Evolutionary conservation across 2,113 vertebrate genomes (phyloP).

Genomic region (Morone chrysops): DNA sequence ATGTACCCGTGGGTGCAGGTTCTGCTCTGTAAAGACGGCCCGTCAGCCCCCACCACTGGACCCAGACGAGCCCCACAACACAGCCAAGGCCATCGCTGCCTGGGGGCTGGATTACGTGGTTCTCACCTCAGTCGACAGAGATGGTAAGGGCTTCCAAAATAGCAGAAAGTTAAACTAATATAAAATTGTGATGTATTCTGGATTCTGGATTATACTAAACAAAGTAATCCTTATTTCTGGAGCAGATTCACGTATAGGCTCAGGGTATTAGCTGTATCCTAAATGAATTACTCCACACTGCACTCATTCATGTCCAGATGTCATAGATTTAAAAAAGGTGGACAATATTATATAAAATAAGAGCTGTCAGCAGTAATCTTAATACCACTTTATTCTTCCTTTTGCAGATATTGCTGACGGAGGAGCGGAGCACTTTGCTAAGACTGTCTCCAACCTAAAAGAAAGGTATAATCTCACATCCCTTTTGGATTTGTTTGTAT

Average conservation of each 20-base stretch:
- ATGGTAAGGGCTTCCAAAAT: slow-evolving; percentile 83
- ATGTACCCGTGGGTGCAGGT: slow-evolving; percentile 96
- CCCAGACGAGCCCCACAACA: slow-evolving; percentile 91
- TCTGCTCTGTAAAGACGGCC: slow-evolving; percentile 96
- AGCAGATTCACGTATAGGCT: neutral
- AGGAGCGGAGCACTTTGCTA: slow-evolving; percentile 93
- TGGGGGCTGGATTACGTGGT: slow-evolving; percentile 99
- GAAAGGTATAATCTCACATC: slow-evolving; percentile 85
- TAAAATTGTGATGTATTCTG: neutral
- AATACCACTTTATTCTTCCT: neutral
- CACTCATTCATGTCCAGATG: neutral
- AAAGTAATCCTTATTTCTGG: too few species aligned
- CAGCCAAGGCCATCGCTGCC: slow-evolving; percentile 91
- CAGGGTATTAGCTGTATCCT: neutral
- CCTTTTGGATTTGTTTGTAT: neutral
- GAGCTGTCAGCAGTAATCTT: neutral
- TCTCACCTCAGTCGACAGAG: slow-evolving; percentile 96
- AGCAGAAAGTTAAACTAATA: neutral
- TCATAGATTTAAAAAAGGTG: neutral
- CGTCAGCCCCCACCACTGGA: slow-evolving; percentile 90
- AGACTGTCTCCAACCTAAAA: slow-evolving; percentile 92
- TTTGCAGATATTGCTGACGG: slow-evolving; percentile 92
- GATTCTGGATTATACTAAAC: neutral
- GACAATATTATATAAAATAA: neutral
- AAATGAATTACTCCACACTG: neutral